Conservation (phyloP, 2,113 vertebrate species). For the Oreochromis tanganicae region DNA sequence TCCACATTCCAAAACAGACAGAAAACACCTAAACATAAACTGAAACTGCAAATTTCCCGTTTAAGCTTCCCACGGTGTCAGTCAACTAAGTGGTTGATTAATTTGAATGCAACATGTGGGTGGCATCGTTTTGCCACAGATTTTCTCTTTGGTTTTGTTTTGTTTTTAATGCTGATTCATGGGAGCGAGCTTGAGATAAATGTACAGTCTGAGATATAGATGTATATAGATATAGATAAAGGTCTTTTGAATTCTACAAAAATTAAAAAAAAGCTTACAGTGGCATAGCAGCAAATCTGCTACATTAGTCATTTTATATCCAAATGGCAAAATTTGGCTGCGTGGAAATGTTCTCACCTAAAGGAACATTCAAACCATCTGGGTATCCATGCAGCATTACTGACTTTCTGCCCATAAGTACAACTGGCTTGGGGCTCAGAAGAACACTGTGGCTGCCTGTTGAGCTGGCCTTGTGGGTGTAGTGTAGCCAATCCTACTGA, state of each 20-base stretch:
- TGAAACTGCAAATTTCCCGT: background rate
- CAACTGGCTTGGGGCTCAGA: background rate
- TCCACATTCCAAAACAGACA: background rate
- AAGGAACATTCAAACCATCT: background rate
- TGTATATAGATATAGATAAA: background rate
- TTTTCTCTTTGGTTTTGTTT: background rate
- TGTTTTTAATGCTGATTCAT: background rate
- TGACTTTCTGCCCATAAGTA: background rate
- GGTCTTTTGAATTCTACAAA: background rate
- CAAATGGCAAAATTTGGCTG: background rate
- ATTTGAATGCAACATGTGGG: background rate
- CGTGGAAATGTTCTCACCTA: background rate
- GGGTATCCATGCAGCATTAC: background rate
- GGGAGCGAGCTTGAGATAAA: background rate
- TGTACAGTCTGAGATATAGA: background rate
- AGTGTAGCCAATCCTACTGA: conserved; percentile 6
- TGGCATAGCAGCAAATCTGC: background rate
- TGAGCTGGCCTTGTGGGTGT: conserved; percentile 6
- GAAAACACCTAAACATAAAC: background rate
- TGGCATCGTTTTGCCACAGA: background rate
- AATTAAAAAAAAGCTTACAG: background rate
- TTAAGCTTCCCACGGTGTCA: background rate
- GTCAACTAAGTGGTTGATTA: background rate
- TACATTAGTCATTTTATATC: background rate
- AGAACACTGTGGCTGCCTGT: background rate